Conservation (phyloP, 2,888 invertebrate species). For the Terebella lapidaria region DNA sequence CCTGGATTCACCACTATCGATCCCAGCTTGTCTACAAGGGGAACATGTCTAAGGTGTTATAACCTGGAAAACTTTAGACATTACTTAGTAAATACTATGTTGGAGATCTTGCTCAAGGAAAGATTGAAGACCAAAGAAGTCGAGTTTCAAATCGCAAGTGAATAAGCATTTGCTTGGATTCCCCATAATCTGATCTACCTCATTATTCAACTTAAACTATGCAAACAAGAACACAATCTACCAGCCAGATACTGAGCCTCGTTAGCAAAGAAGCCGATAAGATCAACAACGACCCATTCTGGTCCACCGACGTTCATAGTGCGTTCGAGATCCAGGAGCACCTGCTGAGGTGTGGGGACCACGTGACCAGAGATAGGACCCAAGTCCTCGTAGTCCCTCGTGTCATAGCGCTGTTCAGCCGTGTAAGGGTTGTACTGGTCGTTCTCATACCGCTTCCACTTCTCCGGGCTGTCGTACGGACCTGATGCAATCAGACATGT, state of each 20-base stretch:
- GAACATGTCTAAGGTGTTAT: no score
- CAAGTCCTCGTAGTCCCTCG: neutral
- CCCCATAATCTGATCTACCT: no score
- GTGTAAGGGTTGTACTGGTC: slow-evolving; percentile 34
- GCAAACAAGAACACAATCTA: neutral
- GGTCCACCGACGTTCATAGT: neutral
- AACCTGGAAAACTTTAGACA: no score
- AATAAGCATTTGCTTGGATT: no score
- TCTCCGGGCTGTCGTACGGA: no score
- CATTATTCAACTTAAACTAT: no score
- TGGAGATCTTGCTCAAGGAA: no score
- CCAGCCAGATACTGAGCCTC: neutral
- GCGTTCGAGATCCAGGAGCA: neutral
- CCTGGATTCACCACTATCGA: neutral
- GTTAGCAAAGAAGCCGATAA: neutral
- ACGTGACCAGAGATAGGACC: no score
- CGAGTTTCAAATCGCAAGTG: no score
- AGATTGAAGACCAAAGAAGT: no score
- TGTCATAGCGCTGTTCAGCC: neutral
- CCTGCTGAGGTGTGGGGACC: neutral
- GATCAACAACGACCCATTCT: slow-evolving; percentile 13
- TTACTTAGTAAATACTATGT: no score
- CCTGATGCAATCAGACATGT: no score
- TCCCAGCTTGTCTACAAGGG: neutral
- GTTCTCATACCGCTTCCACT: slow-evolving; percentile 37